Evolutionary conservation across 2,113 vertebrate genomes (phyloP).

Genomic region (Oenanthe melanoleuca): DNA sequence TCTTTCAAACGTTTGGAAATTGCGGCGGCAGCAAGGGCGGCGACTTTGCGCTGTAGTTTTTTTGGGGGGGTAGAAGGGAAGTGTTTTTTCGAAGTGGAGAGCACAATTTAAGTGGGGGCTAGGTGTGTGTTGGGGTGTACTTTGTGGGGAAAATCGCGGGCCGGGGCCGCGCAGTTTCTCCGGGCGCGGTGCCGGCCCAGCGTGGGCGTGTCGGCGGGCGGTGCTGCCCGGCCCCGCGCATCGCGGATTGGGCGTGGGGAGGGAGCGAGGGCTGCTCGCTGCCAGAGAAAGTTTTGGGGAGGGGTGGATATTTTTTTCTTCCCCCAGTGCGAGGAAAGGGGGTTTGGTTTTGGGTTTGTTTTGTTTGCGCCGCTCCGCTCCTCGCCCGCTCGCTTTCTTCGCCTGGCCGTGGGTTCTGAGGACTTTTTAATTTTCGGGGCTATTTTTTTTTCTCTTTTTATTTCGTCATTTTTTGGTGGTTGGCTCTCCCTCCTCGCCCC

Average conservation of each 20-base stretch:
- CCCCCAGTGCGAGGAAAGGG: conserved; percentile 4
- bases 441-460: neutral
- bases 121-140: neutral
- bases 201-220: conserved; percentile 27
- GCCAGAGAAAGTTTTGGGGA: conserved; percentile 56
- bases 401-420: neutral
- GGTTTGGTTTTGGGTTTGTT: conserved; percentile 55
- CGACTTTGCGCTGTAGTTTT: too few relatives aligned
- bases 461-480: neutral
- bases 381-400: neutral
- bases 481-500: neutral
- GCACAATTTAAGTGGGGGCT: fast-evolving
- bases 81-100: neutral
- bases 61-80: fast-evolving
- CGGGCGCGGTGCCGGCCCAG: neutral
- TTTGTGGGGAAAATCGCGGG: neutral
- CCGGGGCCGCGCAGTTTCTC: neutral
- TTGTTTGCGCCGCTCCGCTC: conserved; percentile 27
- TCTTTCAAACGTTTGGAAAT: neutral
- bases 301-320: neutral
- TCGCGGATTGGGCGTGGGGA: conserved; percentile 4
- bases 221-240: neutral
- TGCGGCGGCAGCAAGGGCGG: neutral
- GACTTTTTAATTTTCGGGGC: neutral
- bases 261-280: neutral